Conservation (phyloP, 64 coral and sea anemone species). For the Stichodactyla helianthus region DNA sequence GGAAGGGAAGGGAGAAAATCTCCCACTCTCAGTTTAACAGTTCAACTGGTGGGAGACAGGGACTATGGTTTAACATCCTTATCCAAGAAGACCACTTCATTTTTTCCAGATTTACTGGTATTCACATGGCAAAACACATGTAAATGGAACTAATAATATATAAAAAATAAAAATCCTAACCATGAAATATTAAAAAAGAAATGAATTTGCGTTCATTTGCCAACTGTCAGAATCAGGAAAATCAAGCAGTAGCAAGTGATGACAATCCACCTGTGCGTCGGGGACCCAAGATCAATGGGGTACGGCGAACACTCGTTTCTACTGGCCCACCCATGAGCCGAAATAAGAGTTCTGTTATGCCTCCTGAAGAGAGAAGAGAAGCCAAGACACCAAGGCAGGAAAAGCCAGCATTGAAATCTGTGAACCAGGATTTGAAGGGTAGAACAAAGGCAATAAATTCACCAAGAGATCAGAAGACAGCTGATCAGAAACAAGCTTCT, state of each 20-base stretch:
- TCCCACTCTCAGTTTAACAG: too few relatives aligned
- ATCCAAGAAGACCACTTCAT: too few relatives aligned
- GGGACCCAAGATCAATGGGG: constrained; percentile 91
- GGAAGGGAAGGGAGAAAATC: too few relatives aligned
- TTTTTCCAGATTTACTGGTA: too few relatives aligned
- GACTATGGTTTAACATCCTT: too few relatives aligned
- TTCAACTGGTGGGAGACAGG: too few relatives aligned
- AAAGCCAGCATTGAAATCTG: neutral
- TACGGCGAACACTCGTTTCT: constrained; percentile 54
- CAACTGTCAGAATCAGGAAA: constrained; percentile 5
- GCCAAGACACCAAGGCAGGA: constrained; percentile 10
- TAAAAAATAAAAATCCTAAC: neutral
- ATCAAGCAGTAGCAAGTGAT: neutral
- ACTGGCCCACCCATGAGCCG: neutral
- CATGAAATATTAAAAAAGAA: neutral
- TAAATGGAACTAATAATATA: neutral
- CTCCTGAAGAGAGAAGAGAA: constrained; percentile 39
- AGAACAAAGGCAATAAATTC: constrained; percentile 4
- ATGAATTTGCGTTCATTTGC: neutral
- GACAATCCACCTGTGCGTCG: constrained; percentile 33
- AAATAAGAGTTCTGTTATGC: neutral
- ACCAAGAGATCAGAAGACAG: neutral
- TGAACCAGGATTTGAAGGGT: neutral
- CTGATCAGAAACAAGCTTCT: constrained; percentile 2
- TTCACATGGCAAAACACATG: too few relatives aligned